phyloP scores from a whole-genome alignment of 2,797 vertebrate genomes.

The Octomys mimax region DNA sequence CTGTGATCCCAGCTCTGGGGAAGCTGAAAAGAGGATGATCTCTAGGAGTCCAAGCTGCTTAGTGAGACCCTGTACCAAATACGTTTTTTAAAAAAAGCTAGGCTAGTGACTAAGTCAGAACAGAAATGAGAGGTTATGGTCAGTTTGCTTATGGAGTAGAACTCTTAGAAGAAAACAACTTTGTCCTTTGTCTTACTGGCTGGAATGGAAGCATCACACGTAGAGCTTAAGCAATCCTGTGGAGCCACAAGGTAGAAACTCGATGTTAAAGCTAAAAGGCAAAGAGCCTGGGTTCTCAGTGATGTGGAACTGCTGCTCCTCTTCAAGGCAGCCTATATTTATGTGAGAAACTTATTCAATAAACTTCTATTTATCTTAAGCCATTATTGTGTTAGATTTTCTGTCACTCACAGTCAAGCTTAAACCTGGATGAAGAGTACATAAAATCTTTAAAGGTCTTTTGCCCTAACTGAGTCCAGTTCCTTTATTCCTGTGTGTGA shows the following conservation, averaged over 20 bases:
- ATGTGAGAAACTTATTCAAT: background rate
- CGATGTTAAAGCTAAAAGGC: background rate
- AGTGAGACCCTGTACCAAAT: no score
- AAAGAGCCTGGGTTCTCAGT: background rate
- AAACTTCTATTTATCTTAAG: constrained; percentile 1
- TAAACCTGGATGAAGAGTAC: background rate
- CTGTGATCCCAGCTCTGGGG: no score
- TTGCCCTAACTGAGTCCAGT: background rate
- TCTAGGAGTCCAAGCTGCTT: no score
- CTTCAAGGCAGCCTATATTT: background rate
- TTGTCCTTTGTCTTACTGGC: background rate
- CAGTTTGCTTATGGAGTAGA: background rate
- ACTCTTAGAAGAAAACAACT: background rate
- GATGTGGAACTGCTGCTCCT: background rate
- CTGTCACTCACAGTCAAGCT: background rate
- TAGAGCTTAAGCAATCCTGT: background rate
- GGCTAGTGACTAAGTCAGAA: background rate
- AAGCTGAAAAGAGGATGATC: no score
- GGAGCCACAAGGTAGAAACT: background rate
- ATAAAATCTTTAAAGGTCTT: constrained; percentile 23
- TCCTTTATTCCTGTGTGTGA: background rate
- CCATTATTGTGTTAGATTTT: background rate
- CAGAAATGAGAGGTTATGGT: background rate
- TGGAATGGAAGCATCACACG: background rate
- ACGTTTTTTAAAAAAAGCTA: background rate